Base-by-base conservation (phyloP, 2,113 vertebrate genomes). In the Prolemur simus region DNA sequence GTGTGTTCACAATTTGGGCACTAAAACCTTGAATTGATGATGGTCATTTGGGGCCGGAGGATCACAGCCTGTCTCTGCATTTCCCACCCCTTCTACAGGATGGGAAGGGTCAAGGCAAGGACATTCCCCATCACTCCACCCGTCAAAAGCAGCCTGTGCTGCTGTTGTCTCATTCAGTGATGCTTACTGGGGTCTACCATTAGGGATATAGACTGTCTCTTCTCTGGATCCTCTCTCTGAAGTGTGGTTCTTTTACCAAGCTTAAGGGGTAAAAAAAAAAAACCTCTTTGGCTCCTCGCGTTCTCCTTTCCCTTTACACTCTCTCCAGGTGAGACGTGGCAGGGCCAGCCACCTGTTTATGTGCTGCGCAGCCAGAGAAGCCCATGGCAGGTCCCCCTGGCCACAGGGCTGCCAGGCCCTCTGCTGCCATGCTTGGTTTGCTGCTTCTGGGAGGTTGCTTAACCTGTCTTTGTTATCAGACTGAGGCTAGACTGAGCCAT, bases 381-480 rank as follows among this genome's bases (percentile, higher is more conserved):
- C 25, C 39, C 39, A 11, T 9, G 23, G 12, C 54, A 13, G 17
- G 25, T 32, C 69, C 32, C 37, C 37, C 49, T 3, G 13, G 21
- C 34, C 7, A 21, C 6, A 21, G 9, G 69, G 6, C 34, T 17
- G 1, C 49, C 39, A 68, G 58, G 4, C 37, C 20, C 42, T 68
- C 20, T 21, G 23, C 52, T n/a, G 0, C 10, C 58, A 3, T 15
- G 1, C 9, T 37, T 14, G 54, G 18, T 5, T 20, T 20, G 18
- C 34, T 58, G 27, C 49, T 52, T 10, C 45, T 13, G 49, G 6
- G 25, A 93, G 21, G 37, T 66, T 32, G 23, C 11, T 20, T 60
- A 77, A 54, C 29, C 39, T 91, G 34, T 8, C 25, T 74, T 77
- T 81, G 58, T 84, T 39, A 6, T 56, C 74, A 52, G 9, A 27